Conservation (phyloP, 1,140 invertebrate species). For the Drosophila sp. region DNA sequence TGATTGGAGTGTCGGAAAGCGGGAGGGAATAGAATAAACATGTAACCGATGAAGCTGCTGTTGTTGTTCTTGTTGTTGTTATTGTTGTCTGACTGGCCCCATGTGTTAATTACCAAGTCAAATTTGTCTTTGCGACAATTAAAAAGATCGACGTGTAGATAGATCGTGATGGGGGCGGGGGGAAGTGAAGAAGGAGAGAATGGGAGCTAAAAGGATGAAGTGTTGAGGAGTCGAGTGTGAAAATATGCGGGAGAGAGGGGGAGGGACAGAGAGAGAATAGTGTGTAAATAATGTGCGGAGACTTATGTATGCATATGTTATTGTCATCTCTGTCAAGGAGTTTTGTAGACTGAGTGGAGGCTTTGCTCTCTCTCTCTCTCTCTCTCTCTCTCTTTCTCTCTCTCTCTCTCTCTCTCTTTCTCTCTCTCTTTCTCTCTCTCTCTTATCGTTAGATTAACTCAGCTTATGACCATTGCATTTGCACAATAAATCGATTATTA, state of each 20-base stretch:
- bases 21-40: constrained; percentile 11
- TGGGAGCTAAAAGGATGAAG: not conserved
- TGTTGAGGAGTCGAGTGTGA: not conserved
- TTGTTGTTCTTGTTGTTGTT: not conserved
- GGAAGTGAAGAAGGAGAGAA: not conserved
- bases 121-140: constrained; percentile 73
- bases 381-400: not conserved
- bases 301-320: not conserved
- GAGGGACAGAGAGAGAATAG: not conserved
- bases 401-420: not conserved
- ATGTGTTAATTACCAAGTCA: constrained; percentile 81
- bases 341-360: not conserved
- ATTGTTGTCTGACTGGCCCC: constrained; percentile 31
- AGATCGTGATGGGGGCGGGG: not conserved
- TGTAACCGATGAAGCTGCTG: constrained; percentile 25
- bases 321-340: constrained; percentile 1
- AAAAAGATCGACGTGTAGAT: constrained; percentile 44
- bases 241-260: not conserved
- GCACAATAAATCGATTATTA: not conserved
- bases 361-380: not conserved
- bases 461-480: too few relatives aligned
- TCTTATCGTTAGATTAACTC: not conserved
- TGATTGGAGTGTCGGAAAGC: constrained; percentile 6
- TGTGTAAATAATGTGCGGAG: too few relatives aligned
- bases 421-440: too few relatives aligned